These are phyloP conservation scores for Pimpla rufipes DNA, from an alignment of 2,888 invertebrate genomes.

Conservation along the genomic window DNA sequence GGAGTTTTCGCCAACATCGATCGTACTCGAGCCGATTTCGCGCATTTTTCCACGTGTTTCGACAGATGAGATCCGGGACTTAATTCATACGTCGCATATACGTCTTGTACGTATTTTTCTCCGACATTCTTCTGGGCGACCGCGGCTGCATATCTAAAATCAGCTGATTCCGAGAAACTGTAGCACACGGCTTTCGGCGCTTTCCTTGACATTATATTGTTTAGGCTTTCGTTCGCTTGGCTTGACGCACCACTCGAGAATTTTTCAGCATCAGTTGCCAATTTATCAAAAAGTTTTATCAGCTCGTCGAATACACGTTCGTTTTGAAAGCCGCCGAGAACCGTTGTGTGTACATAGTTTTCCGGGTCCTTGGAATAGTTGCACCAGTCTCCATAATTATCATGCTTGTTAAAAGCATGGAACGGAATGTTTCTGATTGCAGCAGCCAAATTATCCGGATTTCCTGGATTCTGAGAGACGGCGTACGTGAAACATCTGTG, in stretches of 20 bases:
- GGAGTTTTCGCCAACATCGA: slow-evolving; percentile 3
- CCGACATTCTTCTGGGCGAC: slow-evolving; percentile 68
- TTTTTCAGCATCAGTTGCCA: slow-evolving; percentile 59
- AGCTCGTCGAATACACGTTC: slow-evolving; percentile 52
- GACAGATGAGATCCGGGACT: slow-evolving; percentile 31
- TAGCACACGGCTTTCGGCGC: slow-evolving; percentile 66
- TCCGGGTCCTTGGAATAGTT: slow-evolving; percentile 39
- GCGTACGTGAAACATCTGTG: slow-evolving; percentile 65
- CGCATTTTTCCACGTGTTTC: slow-evolving; percentile 29
- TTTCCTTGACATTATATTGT: slow-evolving; percentile 60
- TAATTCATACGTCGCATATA: slow-evolving; percentile 5
- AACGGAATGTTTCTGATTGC: slow-evolving; percentile 60
- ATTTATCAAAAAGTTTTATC: slow-evolving; percentile 53
- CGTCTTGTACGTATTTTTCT: slow-evolving; percentile 60
- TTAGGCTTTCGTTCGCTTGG: slow-evolving; percentile 68
- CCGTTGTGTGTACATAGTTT: slow-evolving; percentile 52
- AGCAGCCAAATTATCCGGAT: slow-evolving; percentile 36
- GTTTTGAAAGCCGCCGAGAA: slow-evolving; percentile 58
- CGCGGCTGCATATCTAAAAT: slow-evolving; percentile 59
- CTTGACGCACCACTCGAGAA: slow-evolving; percentile 61
- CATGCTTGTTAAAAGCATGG: slow-evolving; percentile 59
- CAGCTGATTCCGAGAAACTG: slow-evolving; percentile 58
- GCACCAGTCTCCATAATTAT: slow-evolving; percentile 61
- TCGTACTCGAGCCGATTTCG: slow-evolving; percentile 26
- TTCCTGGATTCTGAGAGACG: slow-evolving; percentile 52